These are phyloP conservation scores for Spodoptera picta DNA, from an alignment of 2,888 invertebrate species.

Conservation along the genomic window DNA sequence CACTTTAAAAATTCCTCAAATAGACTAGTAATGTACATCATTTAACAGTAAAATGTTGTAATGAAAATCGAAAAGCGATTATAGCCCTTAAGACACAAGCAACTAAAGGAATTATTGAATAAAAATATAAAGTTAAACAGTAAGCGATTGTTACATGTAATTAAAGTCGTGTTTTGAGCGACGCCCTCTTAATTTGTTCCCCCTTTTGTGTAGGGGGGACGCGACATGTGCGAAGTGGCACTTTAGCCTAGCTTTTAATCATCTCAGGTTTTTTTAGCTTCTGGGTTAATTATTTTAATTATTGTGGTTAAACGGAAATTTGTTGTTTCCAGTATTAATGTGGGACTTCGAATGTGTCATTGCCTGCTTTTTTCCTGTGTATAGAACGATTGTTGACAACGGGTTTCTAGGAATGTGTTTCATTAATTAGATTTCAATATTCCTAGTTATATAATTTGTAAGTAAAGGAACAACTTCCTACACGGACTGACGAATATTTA, in stretches of 20 bases:
- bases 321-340: constrained; percentile 6
- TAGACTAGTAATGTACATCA: constrained; percentile 33
- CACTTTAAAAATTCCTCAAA: not conserved
- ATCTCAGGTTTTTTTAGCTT: constrained; percentile 53
- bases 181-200: constrained; percentile 75
- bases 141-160: constrained; percentile 70
- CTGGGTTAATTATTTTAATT: constrained; percentile 53
- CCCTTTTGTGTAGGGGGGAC: constrained; percentile 62
- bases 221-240: constrained; percentile 77
- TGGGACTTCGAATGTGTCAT: constrained; percentile 2
- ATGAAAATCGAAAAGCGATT: constrained; percentile 24
- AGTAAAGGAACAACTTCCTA: too few relatives aligned
- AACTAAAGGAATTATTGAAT: constrained; percentile 41
- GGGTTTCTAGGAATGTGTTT: too few relatives aligned
- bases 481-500: too few relatives aligned
- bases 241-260: constrained; percentile 62
- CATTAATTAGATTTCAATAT: too few relatives aligned
- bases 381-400: too few relatives aligned
- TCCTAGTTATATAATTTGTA: too few relatives aligned
- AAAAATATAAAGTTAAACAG: constrained; percentile 59
- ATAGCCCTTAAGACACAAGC: constrained; percentile 32
- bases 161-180: constrained; percentile 74
- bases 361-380: too few relatives aligned
- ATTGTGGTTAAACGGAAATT: constrained; percentile 37
- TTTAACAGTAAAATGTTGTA: constrained; percentile 25